phyloP scores from a whole-genome alignment of 2,888 invertebrate species.

The Hirtodrosophila trivittata region DNA sequence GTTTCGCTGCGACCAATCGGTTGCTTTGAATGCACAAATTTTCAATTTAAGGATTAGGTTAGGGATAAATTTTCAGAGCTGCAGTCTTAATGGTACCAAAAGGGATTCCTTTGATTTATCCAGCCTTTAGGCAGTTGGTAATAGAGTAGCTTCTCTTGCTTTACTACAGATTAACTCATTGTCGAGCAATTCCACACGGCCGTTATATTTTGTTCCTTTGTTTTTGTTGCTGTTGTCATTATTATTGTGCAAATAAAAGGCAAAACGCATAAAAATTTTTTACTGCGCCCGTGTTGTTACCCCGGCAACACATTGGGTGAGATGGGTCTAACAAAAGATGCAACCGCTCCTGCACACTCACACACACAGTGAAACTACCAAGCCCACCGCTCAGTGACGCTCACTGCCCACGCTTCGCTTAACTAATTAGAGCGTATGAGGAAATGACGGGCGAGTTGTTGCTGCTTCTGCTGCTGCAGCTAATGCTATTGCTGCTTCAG shows the following conservation, averaged over 20 bases:
- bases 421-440: slow-evolving; percentile 68
- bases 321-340: slow-evolving; percentile 65
- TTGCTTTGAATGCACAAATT: too few species aligned
- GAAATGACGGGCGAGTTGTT: slow-evolving; percentile 38
- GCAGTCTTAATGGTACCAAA: too few species aligned
- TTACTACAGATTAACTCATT: slow-evolving; percentile 19
- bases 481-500: slow-evolving; percentile 10
- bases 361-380: not conserved
- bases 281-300: slow-evolving; percentile 46
- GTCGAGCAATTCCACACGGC: slow-evolving; percentile 21
- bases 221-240: slow-evolving; percentile 38
- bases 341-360: slow-evolving; percentile 45
- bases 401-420: slow-evolving; percentile 64
- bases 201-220: not conserved
- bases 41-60: too few species aligned
- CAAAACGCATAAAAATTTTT: slow-evolving; percentile 50
- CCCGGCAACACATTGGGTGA: slow-evolving; percentile 56
- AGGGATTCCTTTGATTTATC: too few species aligned
- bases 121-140: too few species aligned
- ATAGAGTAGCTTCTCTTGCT: too few species aligned
- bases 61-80: too few species aligned
- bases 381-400: slow-evolving; percentile 15
- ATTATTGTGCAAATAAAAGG: slow-evolving; percentile 67
- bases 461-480: slow-evolving; percentile 5
- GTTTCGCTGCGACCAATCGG: too few species aligned